phyloP scores from a whole-genome alignment of 2,888 invertebrate species.

The Melanophora roralis region DNA sequence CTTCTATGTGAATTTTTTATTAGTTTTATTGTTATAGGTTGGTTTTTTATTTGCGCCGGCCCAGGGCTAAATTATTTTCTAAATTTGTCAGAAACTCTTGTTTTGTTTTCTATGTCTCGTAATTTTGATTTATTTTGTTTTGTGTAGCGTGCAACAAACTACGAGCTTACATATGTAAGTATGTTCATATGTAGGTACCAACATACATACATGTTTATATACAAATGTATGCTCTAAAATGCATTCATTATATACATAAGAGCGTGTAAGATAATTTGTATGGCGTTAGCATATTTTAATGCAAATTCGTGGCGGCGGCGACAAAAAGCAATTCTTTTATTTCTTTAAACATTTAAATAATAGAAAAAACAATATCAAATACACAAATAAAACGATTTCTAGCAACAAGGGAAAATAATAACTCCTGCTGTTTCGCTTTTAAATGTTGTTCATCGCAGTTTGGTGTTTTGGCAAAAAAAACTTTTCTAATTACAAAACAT shows the following conservation, averaged over 20 bases:
- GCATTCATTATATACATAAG: too few species aligned
- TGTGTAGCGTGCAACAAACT: background rate
- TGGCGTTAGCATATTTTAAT: slow-evolving; percentile 51
- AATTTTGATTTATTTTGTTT: slow-evolving; percentile 11
- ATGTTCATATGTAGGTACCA: background rate
- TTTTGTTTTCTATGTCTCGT: background rate
- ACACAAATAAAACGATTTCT: too few species aligned
- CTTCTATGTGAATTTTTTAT: slow-evolving; percentile 10
- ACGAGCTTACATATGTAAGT: background rate
- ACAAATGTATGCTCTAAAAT: background rate
- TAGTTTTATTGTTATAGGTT: slow-evolving; percentile 19
- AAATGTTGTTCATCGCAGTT: slow-evolving; percentile 45
- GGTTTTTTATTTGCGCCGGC: slow-evolving; percentile 47
- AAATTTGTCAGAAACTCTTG: slow-evolving; percentile 69
- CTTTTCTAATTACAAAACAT: slow-evolving; percentile 15
- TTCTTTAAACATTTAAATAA: background rate
- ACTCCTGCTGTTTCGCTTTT: slow-evolving; percentile 1
- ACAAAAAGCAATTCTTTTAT: slow-evolving; percentile 9
- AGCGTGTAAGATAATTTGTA: too few species aligned
- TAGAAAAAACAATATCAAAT: background rate
- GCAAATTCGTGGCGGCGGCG: slow-evolving; percentile 36
- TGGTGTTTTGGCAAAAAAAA: background rate
- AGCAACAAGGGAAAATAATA: background rate
- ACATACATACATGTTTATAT: background rate
- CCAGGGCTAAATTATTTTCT: slow-evolving; percentile 72